Evolutionary conservation across 2,113 vertebrate species (phyloP).

Genomic region (Entelurus aequoreus): DNA sequence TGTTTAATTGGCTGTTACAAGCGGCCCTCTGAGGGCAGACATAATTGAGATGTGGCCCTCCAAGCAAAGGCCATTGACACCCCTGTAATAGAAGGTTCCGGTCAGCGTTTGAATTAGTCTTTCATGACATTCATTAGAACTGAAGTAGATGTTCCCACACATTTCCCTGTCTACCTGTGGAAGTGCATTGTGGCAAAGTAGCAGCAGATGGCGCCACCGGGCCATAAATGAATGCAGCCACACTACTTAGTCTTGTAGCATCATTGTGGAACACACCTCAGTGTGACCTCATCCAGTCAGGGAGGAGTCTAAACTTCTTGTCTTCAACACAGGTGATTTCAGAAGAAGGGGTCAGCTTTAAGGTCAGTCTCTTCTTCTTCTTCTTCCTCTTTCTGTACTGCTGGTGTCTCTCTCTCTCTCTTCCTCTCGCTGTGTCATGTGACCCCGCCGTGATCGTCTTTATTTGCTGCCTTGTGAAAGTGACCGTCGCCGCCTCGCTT

Average conservation of each 20-base stretch:
- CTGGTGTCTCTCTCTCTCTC: slow-evolving; percentile 11
- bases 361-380: slow-evolving; percentile 71
- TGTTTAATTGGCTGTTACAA: too few species aligned
- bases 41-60: too few species aligned
- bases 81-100: too few species aligned
- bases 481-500: slow-evolving; percentile 7
- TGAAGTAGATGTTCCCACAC: too few species aligned
- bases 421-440: slow-evolving; percentile 49
- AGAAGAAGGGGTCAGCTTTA: slow-evolving; percentile 82
- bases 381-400: slow-evolving; percentile 17
- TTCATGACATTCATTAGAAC: too few species aligned
- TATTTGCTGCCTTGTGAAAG: slow-evolving; percentile 34
- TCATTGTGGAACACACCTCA: too few species aligned
- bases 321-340: slow-evolving; percentile 82
- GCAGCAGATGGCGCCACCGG: slow-evolving; percentile 47
- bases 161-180: background rate
- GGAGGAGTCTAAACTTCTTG: slow-evolving; percentile 71
- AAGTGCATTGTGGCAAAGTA: slow-evolving; percentile 4
- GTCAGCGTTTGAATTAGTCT: too few species aligned
- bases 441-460: slow-evolving; percentile 59
- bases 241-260: too few species aligned
- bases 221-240: background rate
- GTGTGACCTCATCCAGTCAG: slow-evolving; percentile 34
- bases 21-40: too few species aligned
- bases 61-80: too few species aligned